Evolutionary conservation across 2,888 invertebrate species (phyloP).

Genomic region (Drosophila nr. medialis): DNA sequence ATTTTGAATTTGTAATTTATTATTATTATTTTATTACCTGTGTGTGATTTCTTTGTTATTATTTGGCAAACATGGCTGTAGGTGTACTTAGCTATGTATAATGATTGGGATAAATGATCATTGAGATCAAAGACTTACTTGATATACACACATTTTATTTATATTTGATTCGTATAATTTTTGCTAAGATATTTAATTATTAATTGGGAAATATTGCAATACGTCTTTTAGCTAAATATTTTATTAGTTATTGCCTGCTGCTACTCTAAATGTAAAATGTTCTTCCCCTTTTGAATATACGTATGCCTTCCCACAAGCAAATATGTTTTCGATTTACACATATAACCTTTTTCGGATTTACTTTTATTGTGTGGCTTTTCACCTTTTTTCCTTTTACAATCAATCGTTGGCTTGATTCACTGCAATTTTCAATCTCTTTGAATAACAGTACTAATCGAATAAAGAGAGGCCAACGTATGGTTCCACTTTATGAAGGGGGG

Average conservation of each 20-base stretch:
- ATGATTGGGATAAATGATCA: too few species aligned
- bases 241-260: not conserved
- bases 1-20: not conserved
- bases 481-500: constrained; percentile 21
- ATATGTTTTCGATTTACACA: not conserved
- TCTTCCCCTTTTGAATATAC: not conserved
- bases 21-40: too few species aligned
- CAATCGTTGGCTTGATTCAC: not conserved
- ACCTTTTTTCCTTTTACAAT: not conserved
- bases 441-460: not conserved
- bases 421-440: constrained; percentile 8
- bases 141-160: too few species aligned
- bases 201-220: too few species aligned
- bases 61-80: too few species aligned
- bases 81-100: too few species aligned
- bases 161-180: too few species aligned
- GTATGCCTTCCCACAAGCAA: not conserved
- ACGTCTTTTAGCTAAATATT: not conserved
- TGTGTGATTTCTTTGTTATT: too few species aligned
- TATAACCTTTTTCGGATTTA: not conserved
- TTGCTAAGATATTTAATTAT: too few species aligned
- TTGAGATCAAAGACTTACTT: too few species aligned
- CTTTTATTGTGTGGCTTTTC: not conserved
- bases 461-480: not conserved
- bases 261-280: not conserved